phyloP scores from a whole-genome alignment of 2,113 vertebrate genomes.

The Eidolon helvum region DNA sequence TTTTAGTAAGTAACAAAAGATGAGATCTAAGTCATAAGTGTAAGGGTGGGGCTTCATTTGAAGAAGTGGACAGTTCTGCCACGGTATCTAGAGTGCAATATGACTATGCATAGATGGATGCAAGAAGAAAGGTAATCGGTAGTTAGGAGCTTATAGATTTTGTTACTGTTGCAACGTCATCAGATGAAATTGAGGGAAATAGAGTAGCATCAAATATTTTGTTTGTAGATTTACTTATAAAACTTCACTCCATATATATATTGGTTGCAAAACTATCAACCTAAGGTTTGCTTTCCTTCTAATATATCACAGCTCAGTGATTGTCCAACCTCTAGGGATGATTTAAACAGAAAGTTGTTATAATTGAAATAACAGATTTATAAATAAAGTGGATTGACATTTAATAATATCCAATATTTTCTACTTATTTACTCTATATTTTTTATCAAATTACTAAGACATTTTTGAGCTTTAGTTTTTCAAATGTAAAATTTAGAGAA shows the following conservation, averaged over 20 bases:
- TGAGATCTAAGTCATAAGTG: background rate
- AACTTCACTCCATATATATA: background rate
- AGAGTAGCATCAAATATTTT: background rate
- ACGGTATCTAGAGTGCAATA: background rate
- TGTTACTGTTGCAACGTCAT: background rate
- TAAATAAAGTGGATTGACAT: background rate
- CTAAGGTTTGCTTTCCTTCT: background rate
- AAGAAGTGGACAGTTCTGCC: background rate
- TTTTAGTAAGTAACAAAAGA: background rate
- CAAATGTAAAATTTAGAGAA: background rate
- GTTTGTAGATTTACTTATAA: background rate
- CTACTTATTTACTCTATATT: background rate
- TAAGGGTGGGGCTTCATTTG: background rate
- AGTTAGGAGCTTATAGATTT: background rate
- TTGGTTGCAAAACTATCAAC: background rate
- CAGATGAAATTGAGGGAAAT: background rate
- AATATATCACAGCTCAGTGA: background rate
- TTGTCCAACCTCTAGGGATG: background rate
- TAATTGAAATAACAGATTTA: background rate
- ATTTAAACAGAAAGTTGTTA: background rate
- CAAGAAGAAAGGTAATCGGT: background rate
- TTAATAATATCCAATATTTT: background rate
- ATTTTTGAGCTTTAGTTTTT: background rate
- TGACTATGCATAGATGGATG: background rate
- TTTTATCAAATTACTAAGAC: background rate